Conservation (phyloP, 2,113 vertebrate species). For the Girardinichthys multiradiatus region DNA sequence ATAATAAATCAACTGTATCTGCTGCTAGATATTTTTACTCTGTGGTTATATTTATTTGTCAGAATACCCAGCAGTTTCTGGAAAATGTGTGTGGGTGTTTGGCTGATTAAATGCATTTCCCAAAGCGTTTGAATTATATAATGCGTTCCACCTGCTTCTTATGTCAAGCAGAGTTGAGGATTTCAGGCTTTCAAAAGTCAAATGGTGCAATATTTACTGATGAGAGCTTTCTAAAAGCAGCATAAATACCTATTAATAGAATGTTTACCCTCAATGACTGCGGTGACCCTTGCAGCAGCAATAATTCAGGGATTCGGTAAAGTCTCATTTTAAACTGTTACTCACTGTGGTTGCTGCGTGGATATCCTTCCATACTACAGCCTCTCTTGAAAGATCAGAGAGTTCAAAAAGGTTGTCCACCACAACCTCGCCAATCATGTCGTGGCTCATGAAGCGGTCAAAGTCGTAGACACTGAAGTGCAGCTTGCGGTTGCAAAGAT, state of each 20-base stretch:
- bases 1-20: not conserved
- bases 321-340: constrained; percentile 38
- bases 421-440: constrained; percentile 98
- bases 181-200: constrained; percentile 19
- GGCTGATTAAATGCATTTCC: constrained; percentile 44
- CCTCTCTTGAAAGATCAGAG: constrained; percentile 95
- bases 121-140: constrained; percentile 49
- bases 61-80: constrained; percentile 40
- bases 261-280: not conserved
- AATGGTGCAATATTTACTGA: constrained; percentile 18
- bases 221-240: constrained; percentile 21
- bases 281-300: not conserved
- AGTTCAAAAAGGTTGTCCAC: constrained; percentile 98
- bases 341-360: constrained; percentile 94
- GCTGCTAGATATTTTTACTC: constrained; percentile 22
- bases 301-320: not conserved
- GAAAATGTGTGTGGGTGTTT: constrained; percentile 52
- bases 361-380: constrained; percentile 97
- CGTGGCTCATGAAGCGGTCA: constrained; percentile 98
- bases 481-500: constrained; percentile 93
- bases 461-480: constrained; percentile 99
- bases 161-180: constrained; percentile 9
- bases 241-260: not conserved
- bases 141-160: constrained; percentile 39
- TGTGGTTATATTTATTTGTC: constrained; percentile 44